A percentile compares a stretch with the other conserved stretches of the same genome.
These are phyloP conservation scores for Eonycteris spelaea DNA, from an alignment of 2,113 vertebrate species.

Conservation along the genomic window DNA sequence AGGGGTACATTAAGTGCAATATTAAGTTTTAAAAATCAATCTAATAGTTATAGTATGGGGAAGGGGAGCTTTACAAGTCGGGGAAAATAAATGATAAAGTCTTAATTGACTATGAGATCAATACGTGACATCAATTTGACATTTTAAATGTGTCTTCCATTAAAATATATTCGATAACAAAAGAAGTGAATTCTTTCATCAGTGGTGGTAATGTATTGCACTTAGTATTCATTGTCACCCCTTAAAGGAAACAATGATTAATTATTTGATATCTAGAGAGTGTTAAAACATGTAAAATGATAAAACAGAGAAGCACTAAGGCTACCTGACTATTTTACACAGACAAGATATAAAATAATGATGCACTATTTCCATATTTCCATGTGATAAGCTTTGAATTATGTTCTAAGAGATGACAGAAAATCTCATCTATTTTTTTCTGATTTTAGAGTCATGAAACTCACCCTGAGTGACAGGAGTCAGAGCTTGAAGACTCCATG, in stretches of 20 bases:
- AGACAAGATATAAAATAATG: not conserved
- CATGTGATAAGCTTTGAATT: not conserved
- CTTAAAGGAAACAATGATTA: not conserved
- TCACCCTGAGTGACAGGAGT: not conserved
- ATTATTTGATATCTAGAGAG: not conserved
- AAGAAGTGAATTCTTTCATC: not conserved
- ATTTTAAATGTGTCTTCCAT: not conserved
- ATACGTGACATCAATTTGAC: not conserved
- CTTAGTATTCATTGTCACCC: not conserved
- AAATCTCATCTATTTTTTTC: not conserved
- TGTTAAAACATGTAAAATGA: not conserved
- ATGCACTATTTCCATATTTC: not conserved
- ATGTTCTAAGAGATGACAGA: not conserved
- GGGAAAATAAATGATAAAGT: not conserved
- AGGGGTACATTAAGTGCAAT: not conserved
- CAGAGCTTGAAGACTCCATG: not conserved
- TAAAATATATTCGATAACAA: conserved; percentile 18
- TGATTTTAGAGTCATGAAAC: not conserved
- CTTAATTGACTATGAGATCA: not conserved
- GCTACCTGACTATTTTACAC: not conserved
- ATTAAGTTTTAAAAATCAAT: not conserved
- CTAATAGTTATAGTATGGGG: not conserved
- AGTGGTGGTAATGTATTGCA: not conserved
- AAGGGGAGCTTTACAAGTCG: not conserved
- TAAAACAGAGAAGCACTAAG: not conserved